phyloP scores from a whole-genome alignment of 1,140 invertebrate genomes.

The Rhagoletis zephyria region DNA sequence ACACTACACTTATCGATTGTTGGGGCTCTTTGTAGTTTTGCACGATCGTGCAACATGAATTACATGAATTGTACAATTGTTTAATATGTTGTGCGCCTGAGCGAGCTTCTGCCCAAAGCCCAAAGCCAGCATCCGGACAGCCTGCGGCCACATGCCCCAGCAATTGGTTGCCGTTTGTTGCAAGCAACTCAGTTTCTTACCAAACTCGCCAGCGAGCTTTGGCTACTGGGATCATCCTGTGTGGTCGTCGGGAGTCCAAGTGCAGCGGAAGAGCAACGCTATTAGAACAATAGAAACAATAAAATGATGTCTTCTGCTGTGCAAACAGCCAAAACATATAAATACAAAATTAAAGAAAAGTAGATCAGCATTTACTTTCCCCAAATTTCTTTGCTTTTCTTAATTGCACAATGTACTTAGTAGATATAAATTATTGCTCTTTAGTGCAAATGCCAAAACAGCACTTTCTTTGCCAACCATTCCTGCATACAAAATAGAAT shows the following conservation, averaged over 20 bases:
- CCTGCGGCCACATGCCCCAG: neutral
- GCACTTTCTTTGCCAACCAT: too few relatives aligned
- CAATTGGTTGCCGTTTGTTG: neutral
- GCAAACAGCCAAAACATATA: conserved; percentile 19
- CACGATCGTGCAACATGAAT: conserved; percentile 52
- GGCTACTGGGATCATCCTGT: neutral
- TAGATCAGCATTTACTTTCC: neutral
- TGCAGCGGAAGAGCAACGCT: neutral
- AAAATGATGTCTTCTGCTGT: neutral
- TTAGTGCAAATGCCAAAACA: too few relatives aligned
- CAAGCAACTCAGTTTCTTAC: too few relatives aligned
- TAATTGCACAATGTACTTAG: too few relatives aligned
- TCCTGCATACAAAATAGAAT: neutral
- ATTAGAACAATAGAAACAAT: conserved; percentile 2
- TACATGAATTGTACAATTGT: conserved; percentile 48
- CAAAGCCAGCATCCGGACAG: neutral
- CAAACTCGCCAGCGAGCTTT: neutral
- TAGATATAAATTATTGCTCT: too few relatives aligned
- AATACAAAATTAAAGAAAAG: neutral
- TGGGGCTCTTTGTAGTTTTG: conserved; percentile 26
- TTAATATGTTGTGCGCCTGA: neutral
- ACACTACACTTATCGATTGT: conserved; percentile 38
- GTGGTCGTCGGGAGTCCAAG: neutral
- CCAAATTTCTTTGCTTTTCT: too few relatives aligned
- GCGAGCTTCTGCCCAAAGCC: neutral